Conservation (phyloP, 2,888 invertebrate species). For the Chaitophorus viminalis region DNA sequence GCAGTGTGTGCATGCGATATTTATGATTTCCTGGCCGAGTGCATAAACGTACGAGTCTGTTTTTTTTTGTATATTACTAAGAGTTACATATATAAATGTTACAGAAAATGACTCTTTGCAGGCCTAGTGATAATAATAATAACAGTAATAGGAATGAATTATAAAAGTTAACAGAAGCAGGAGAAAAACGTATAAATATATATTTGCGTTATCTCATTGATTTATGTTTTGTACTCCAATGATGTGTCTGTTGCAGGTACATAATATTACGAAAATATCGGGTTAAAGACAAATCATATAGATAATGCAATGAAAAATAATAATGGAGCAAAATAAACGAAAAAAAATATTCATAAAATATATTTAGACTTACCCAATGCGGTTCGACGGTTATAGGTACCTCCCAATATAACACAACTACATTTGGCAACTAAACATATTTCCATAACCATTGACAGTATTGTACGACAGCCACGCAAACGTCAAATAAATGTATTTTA, state of each 20-base stretch:
- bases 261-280: background rate
- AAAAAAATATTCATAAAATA: background rate
- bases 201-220: constrained; percentile 4
- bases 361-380: background rate
- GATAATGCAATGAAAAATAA: background rate
- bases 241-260: background rate
- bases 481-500: constrained; percentile 49
- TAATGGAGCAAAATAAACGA: background rate
- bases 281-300: background rate
- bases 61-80: background rate
- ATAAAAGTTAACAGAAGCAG: background rate
- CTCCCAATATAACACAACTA: background rate
- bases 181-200: background rate
- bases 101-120: constrained; percentile 3
- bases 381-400: background rate
- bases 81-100: background rate
- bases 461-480: background rate
- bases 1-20: constrained; percentile 12
- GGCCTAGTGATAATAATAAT: background rate
- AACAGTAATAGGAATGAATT: background rate
- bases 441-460: background rate
- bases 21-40: constrained; percentile 51
- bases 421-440: background rate
- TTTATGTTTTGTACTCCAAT: constrained; percentile 28
- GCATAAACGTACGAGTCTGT: constrained; percentile 5